phyloP scores from a whole-genome alignment of 2,113 vertebrate genomes.

The Dipodomys merriami region DNA sequence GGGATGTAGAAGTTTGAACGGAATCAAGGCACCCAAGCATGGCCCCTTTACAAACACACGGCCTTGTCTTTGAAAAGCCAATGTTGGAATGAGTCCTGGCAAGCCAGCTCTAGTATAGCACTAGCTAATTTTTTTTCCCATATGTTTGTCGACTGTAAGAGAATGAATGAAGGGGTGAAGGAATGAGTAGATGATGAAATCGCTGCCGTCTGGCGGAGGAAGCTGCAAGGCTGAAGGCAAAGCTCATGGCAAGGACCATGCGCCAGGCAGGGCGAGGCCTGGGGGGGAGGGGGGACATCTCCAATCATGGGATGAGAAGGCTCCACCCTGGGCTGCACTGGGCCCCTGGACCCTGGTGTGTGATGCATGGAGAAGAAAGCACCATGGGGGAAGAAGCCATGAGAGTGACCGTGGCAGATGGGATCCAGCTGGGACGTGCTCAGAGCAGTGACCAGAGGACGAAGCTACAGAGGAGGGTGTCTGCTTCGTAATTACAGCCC shows the following conservation, averaged over 20 bases:
- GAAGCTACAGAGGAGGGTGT: not conserved
- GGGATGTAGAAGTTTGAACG: rapidly evolving
- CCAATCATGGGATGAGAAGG: not conserved
- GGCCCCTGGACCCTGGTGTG: not conserved
- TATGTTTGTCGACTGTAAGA: not conserved
- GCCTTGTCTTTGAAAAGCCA: not conserved
- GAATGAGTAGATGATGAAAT: not conserved
- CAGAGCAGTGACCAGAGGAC: slow-evolving; percentile 6
- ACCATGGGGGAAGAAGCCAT: not conserved
- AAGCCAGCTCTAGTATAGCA: slow-evolving; percentile 25
- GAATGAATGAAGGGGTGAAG: not conserved
- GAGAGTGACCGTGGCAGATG: not conserved
- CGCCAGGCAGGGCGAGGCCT: not conserved
- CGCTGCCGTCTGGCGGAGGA: not conserved
- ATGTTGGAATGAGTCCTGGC: rapidly evolving
- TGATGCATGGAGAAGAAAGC: not conserved
- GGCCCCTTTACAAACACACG: not conserved
- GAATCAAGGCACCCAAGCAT: not conserved
- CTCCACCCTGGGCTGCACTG: not conserved
- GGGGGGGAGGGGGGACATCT: not conserved
- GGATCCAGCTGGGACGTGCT: slow-evolving; percentile 26
- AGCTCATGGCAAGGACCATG: not conserved
- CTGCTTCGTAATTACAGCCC: slow-evolving; percentile 9
- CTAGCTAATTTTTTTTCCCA: not conserved
- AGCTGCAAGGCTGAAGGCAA: not conserved